Conservation (phyloP, 2,113 vertebrate genomes). For the Charadrius vociferus region DNA sequence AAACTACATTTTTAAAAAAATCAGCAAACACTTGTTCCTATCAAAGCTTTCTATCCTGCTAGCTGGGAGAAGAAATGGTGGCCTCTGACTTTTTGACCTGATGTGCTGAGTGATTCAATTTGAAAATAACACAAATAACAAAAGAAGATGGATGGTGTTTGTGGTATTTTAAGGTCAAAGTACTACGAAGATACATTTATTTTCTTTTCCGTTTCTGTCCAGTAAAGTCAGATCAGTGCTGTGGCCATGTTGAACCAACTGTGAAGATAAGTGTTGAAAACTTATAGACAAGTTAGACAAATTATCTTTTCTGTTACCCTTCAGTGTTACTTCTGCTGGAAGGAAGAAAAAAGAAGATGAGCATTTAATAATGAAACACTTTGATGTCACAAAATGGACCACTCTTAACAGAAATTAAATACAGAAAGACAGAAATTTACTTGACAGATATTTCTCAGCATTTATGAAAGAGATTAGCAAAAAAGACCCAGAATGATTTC, state of each 20-base stretch:
- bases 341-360: not conserved
- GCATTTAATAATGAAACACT: not conserved
- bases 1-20: not conserved
- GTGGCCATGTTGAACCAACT: constrained; percentile 34
- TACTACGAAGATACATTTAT: constrained; percentile 38
- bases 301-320: constrained; percentile 28
- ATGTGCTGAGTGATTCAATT: constrained; percentile 57
- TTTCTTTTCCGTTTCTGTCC: not conserved
- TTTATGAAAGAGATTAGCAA: constrained; percentile 9
- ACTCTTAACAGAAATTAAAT: constrained; percentile 17
- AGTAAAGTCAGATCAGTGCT: not conserved
- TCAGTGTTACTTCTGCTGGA: not conserved
- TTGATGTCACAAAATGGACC: constrained; percentile 3
- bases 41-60: constrained; percentile 19
- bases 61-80: constrained; percentile 34
- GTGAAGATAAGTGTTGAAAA: constrained; percentile 54
- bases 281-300: constrained; percentile 37
- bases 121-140: constrained; percentile 61
- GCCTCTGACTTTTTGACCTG: constrained; percentile 56
- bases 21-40: constrained; percentile 1
- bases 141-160: constrained; percentile 50
- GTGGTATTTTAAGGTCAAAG: constrained; percentile 57
- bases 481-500: not conserved
- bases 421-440: not conserved
- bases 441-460: constrained; percentile 3